Base-by-base conservation (phyloP, 1,140 invertebrate species). In the Ceratosolen solmsi region DNA sequence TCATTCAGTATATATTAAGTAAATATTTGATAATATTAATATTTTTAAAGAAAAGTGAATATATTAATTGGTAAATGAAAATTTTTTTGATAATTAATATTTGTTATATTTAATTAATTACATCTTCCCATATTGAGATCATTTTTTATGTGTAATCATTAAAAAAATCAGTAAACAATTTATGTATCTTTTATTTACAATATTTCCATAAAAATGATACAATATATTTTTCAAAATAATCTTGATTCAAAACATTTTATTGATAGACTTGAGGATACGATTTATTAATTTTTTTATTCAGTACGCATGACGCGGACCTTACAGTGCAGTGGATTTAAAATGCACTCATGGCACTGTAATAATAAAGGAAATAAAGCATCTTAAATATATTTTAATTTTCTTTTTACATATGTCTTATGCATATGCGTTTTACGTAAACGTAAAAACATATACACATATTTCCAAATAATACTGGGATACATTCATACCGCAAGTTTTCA, bases 401-500 rank as follows among this genome's bases (percentile, higher is more conserved):
- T n/a, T 74, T 27, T 17, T 80, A 68, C 74, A 82, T 79, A 71
- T 70, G 13, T 46, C 68, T 72, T 74, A 73, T 75, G 27, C 82
- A 83, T 84, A 76, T 80, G 78, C 82, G 60, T 79, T 79, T 83
- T 80, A 83, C 63, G 77, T 82, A 83, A 82, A 81, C 83, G 82
- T 86, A 82, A 84, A 82, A 83, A 78, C 58, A 87, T 76, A 84
- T 83, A 83, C 79, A 78, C 83, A 86, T 84, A 82, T 86, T 84
- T 83, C 87, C 87, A 81, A 81, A 27, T 77, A 82, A 63, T 80
- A 72, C 58, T 63, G 38, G 27, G 13, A 60, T 82, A 78, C 70
- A 78, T 74, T 73, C 75, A 65, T 82, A 82, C 70, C 65, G 36
- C 33, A 58, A 1, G 25, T 33, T 60, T 82, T 82, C 38, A 33